These are phyloP conservation scores for Paguma larvata DNA, from an alignment of 2,797 vertebrate species.

Conservation along the genomic window DNA sequence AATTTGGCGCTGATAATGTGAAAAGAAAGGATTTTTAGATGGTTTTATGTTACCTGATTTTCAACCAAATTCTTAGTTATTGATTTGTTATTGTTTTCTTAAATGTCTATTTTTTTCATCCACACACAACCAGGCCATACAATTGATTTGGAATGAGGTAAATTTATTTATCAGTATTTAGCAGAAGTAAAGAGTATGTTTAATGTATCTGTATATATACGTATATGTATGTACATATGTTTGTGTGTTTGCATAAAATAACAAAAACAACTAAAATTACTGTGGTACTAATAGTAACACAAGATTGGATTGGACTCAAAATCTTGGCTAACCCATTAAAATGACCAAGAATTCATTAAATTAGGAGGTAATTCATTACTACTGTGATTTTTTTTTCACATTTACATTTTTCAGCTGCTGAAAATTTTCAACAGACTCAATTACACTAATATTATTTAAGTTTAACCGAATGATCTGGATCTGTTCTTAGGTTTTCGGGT, in stretches of 20 bases:
- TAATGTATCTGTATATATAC: neutral
- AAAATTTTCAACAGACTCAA: neutral
- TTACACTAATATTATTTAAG: neutral
- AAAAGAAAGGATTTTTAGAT: neutral
- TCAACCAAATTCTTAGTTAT: neutral
- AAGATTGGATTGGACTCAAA: neutral
- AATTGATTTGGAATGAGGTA: neutral
- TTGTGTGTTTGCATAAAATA: neutral
- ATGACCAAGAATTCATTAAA: neutral
- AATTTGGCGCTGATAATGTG: neutral
- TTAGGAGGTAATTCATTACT: neutral
- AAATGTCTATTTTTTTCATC: neutral
- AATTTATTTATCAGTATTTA: neutral
- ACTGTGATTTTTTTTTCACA: neutral
- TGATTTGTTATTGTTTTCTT: neutral
- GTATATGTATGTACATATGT: neutral
- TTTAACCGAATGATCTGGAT: neutral
- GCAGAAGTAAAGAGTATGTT: neutral
- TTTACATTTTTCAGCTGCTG: neutral
- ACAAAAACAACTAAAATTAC: neutral
- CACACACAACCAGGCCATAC: neutral
- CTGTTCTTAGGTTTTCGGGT: neutral
- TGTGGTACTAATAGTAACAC: neutral
- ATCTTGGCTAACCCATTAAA: neutral
- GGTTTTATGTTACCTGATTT: neutral